Evolutionary conservation across 2,113 vertebrate genomes (phyloP), one percentile per base, ranked within the genome.

Genomic region (Seriola dumerili): DNA sequence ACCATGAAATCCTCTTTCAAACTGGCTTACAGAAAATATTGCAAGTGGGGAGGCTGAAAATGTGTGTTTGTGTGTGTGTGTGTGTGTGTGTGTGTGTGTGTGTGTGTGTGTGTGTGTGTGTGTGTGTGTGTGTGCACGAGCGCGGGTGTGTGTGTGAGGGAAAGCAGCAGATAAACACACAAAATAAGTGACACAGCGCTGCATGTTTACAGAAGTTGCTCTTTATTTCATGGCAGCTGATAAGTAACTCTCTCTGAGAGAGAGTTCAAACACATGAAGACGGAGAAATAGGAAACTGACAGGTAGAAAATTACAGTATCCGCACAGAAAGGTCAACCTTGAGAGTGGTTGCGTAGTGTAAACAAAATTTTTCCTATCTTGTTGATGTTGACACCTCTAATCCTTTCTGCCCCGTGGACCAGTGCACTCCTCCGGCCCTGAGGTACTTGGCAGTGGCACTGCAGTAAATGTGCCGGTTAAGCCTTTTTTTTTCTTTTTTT

Each of bases 1-100:
- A 66, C 78, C 84, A 62, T 92, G 80, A 90, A 91, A 92, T 91
- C 86, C 83, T 89, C 82, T 91, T 89, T 86, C 71, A 89, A 72
- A 78, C 72, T 5, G 62, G 79, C 81, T 89, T 72, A 84, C 64
- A 75, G 58, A 23, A 67, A 89, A 81, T 57, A 70, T 67, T 50
- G 23, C 70, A 58, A 52, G n/a, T 42, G 29, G 69, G 29, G 71
- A 74, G 61, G 50, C 23, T 63, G 36, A 54, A 63, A 67, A 74
- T 69, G 78, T 72, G 76, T 48, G 38, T 76, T 54, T 48, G 13
- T 8, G n/a, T 25, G 34, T 55, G 34, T 69, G 23, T 64, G 67
- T n/a, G 40, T 42, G 34, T 32, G 44, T 42, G 34, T 32, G 44
- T n/a, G 8, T 36, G 34, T 54, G 50, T 57, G 75, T 58, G 19